Percentiles rank a stretch among this genome's conserved stretches.
phyloP scores from a whole-genome alignment of 2,797 vertebrate species.

The Steatocranus sp. region DNA sequence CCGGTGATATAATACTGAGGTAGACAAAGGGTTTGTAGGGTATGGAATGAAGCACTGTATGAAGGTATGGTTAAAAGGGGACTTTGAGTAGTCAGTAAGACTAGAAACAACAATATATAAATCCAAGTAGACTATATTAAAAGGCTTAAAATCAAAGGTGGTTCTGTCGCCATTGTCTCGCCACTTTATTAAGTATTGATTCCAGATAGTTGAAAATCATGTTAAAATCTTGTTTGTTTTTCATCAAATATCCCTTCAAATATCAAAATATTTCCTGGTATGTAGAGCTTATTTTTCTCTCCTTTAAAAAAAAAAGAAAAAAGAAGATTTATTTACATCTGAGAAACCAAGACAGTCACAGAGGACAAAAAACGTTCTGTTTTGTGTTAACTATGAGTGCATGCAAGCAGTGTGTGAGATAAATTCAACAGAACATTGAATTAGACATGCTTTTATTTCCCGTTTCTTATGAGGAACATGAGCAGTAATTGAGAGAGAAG shows the following conservation, averaged over 20 bases:
- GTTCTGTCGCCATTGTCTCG: not conserved
- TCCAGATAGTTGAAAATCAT: not conserved
- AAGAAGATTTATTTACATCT: not conserved
- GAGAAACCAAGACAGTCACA: not conserved
- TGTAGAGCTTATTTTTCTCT: not conserved
- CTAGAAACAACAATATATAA: not conserved
- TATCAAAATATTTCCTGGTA: not conserved
- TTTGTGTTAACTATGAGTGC: conserved; percentile 14
- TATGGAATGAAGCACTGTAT: not conserved
- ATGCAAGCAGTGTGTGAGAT: conserved; percentile 13
- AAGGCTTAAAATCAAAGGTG: not conserved
- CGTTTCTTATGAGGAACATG: not conserved
- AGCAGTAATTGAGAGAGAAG: not conserved
- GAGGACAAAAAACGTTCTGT: conserved; percentile 7
- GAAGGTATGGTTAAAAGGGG: not conserved
- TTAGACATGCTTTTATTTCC: conserved; percentile 35
- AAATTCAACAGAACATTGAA: conserved; percentile 54
- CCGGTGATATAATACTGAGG: not conserved
- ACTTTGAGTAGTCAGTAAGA: not conserved
- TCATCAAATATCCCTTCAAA: not conserved
- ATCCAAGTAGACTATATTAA: not conserved
- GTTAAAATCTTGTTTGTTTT: not conserved
- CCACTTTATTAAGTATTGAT: not conserved
- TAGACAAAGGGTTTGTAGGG: not conserved
- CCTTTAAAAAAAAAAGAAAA: not conserved